Evolutionary conservation across 2,113 vertebrate genomes (phyloP), one percentile per base, ranked within the genome.

Genomic region (Alligator mississippiensis): DNA sequence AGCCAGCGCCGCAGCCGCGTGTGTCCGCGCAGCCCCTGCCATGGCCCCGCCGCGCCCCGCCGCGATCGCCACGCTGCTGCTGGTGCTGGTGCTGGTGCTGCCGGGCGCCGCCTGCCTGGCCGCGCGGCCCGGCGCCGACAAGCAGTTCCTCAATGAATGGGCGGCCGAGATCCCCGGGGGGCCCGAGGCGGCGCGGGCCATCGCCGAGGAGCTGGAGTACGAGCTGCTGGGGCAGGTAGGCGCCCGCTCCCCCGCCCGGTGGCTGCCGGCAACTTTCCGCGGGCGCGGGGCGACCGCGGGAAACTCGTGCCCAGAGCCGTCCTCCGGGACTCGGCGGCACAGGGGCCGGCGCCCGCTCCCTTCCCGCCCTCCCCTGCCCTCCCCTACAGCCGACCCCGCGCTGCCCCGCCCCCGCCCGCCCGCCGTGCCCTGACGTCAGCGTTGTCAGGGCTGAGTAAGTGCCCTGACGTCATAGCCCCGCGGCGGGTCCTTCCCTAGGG

Each of bases 131-230:
- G 74, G 91, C 90, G 96, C 97, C 55, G 98, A 98, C 96, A 98
- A 98, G 57, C 99, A 99, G 89, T 99, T 99, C 97, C 98, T 99
- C 93, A 99, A 99, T 98, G 98, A 99, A 97, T 99, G 99, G 99
- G 99, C 99, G 21, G 99, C 99, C 68, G 99, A 99, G 98, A 98
- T 99, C 87, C 98, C 99, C 1, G 99, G 98, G 30, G 99, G 99
- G 8, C 94, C 95, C n/a, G 97, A 97, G 22, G 98, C 98, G 54
- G 99, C 99, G 25, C 96, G 96, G 78, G 97, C 97, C 82, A 98
- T 99, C 89, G 99, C 99, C 64, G 95, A 96, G 90, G 99, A 99
- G 86, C 96, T 99, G 97, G 98, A 98, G 94, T 99, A 99, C 97
- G 95, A 99, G 85, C 98, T 99, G 88, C 97, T 99, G 97, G 98